Evolutionary conservation across 2,797 vertebrate genomes (phyloP).

Genomic region (Brachyalestes nurse): DNA sequence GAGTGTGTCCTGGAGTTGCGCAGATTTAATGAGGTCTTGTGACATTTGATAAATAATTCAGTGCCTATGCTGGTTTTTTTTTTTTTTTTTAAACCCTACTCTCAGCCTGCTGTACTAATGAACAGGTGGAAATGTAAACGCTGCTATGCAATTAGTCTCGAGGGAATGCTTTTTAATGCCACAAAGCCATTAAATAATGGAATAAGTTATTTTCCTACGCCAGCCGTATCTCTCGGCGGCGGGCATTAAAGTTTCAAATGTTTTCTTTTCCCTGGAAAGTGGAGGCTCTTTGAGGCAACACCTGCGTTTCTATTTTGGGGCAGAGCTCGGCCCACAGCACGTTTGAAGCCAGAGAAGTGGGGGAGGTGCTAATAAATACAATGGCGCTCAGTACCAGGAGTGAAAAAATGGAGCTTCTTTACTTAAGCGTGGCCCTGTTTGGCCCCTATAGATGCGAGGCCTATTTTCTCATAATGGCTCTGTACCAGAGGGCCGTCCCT

Average conservation of each 20-base stretch:
- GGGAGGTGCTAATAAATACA: conserved; percentile 43
- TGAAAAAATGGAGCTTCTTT: conserved; percentile 57
- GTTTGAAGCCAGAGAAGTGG: conserved; percentile 3
- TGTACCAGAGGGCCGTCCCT: conserved; percentile 67
- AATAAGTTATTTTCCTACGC: conserved; percentile 62
- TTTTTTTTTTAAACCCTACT: conserved; percentile 61
- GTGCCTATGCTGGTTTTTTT: conserved; percentile 53
- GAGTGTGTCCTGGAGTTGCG: conserved; percentile 48
- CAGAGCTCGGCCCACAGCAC: not conserved
- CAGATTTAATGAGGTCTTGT: conserved; percentile 65
- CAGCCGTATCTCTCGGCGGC: conserved; percentile 56
- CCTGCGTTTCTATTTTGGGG: conserved; percentile 52
- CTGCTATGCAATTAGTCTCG: conserved; percentile 60
- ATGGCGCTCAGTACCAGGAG: conserved; percentile 15
- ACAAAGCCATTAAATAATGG: conserved; percentile 69
- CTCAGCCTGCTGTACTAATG: conserved; percentile 60
- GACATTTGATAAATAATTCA: conserved; percentile 76
- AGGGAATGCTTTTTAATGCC: conserved; percentile 62
- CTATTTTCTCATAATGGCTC: conserved; percentile 74
- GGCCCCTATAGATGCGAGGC: conserved; percentile 68
- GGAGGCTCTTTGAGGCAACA: conserved; percentile 36
- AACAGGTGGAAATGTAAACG: conserved; percentile 66
- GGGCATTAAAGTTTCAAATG: conserved; percentile 41
- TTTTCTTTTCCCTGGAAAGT: conserved; percentile 38
- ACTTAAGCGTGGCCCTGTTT: conserved; percentile 74